phyloP scores from a whole-genome alignment of 1,140 invertebrate species.

The Drosophila athabasca region DNA sequence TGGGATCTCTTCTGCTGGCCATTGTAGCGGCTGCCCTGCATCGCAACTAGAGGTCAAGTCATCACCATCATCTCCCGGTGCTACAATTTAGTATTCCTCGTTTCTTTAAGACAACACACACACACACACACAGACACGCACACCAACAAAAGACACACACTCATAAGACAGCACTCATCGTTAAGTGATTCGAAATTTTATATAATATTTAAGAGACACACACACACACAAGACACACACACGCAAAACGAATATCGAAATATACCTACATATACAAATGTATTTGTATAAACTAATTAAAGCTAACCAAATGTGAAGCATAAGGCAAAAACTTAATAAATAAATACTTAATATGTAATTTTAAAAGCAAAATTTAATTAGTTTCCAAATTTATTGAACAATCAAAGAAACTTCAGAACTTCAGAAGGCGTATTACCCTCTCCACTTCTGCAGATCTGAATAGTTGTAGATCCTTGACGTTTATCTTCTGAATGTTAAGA shows the following conservation, averaged over 20 bases:
- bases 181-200: slow-evolving; percentile 60
- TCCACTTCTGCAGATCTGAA: too few relatives aligned
- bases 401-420: too few relatives aligned
- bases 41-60: slow-evolving; percentile 35
- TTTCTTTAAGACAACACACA: slow-evolving; percentile 44
- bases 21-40: slow-evolving; percentile 57
- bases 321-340: slow-evolving; percentile 57
- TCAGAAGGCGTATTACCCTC: too few relatives aligned
- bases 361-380: slow-evolving; percentile 17
- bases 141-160: slow-evolving; percentile 11
- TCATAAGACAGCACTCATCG: slow-evolving; percentile 22
- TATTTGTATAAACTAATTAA: slow-evolving; percentile 38
- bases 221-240: slow-evolving; percentile 2
- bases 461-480: too few relatives aligned
- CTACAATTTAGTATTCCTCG: slow-evolving; percentile 64
- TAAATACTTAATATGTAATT: slow-evolving; percentile 28
- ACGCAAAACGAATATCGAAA: slow-evolving; percentile 41
- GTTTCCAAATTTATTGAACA: too few relatives aligned
- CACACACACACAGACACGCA: slow-evolving; percentile 28
- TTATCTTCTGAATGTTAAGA: too few relatives aligned
- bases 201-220: slow-evolving; percentile 33
- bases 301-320: slow-evolving; percentile 60
- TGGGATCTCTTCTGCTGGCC: slow-evolving; percentile 51
- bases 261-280: slow-evolving; percentile 31
- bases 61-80: slow-evolving; percentile 51